phyloP scores from a whole-genome alignment of 2,113 vertebrate species.

The Coracopsis vasa region DNA sequence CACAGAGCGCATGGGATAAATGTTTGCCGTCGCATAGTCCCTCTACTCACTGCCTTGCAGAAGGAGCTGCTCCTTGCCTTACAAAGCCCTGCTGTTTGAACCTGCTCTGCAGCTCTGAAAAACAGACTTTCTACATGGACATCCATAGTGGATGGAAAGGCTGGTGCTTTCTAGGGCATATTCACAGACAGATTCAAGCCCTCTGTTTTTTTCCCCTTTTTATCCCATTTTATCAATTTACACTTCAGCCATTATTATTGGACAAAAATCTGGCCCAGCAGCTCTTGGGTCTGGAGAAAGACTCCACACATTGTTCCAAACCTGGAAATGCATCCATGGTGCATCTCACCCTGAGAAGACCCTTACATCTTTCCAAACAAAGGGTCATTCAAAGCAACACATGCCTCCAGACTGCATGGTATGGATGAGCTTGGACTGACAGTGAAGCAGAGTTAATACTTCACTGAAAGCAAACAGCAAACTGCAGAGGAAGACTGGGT shows the following conservation, averaged over 20 bases:
- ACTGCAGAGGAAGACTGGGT: neutral
- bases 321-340: neutral
- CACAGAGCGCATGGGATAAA: conserved; percentile 19
- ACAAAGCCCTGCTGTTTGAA: neutral
- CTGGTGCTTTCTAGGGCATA: neutral
- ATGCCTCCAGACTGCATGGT: neutral
- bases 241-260: neutral
- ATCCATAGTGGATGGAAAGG: neutral
- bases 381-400: neutral
- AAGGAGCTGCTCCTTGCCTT: neutral
- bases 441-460: neutral
- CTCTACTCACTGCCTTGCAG: neutral
- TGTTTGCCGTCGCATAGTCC: neutral
- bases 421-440: neutral
- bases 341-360: neutral
- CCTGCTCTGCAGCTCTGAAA: neutral
- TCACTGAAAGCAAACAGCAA: neutral
- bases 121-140: neutral
- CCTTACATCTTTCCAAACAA: neutral
- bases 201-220: neutral
- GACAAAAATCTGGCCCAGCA: neutral
- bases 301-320: neutral
- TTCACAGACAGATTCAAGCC: neutral
- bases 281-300: neutral
- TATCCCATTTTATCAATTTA: neutral